Evolutionary conservation across 2,113 vertebrate genomes (phyloP).

Genomic region (Ptilorrhoa leucosticta): DNA sequence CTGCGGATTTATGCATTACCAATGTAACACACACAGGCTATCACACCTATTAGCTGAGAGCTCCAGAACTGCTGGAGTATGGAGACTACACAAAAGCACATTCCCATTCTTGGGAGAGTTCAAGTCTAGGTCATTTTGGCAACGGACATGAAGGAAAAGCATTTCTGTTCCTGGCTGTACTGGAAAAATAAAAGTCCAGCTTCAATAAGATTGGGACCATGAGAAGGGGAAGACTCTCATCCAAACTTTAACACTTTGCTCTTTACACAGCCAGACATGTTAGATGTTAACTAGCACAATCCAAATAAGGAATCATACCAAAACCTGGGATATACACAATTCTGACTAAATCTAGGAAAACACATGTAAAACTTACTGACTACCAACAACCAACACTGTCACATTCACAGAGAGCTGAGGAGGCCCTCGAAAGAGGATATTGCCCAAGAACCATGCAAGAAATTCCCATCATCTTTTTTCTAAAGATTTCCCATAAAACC

Average conservation of each 20-base stretch:
- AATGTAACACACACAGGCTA: neutral
- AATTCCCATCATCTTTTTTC: neutral
- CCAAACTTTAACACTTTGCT: neutral
- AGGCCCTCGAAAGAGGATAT: neutral
- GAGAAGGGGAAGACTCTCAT: neutral
- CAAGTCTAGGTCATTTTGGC: neutral
- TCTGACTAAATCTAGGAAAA: neutral
- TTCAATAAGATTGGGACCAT: neutral
- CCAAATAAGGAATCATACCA: neutral
- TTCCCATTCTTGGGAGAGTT: neutral
- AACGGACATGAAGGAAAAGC: neutral
- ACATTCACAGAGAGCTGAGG: neutral
- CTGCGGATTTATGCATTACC: neutral
- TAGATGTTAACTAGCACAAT: neutral
- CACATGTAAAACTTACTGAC: neutral
- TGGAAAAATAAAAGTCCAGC: neutral
- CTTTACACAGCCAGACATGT: neutral
- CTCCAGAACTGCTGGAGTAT: neutral
- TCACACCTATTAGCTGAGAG: neutral
- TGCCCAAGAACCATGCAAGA: neutral
- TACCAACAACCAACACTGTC: neutral
- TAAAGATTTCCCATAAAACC: neutral
- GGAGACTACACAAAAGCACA: neutral
- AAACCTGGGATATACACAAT: neutral
- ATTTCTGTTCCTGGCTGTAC: neutral